These are phyloP conservation scores for Chloroceryle amazona DNA, from an alignment of 2,797 vertebrate genomes.

Conservation along the genomic window DNA sequence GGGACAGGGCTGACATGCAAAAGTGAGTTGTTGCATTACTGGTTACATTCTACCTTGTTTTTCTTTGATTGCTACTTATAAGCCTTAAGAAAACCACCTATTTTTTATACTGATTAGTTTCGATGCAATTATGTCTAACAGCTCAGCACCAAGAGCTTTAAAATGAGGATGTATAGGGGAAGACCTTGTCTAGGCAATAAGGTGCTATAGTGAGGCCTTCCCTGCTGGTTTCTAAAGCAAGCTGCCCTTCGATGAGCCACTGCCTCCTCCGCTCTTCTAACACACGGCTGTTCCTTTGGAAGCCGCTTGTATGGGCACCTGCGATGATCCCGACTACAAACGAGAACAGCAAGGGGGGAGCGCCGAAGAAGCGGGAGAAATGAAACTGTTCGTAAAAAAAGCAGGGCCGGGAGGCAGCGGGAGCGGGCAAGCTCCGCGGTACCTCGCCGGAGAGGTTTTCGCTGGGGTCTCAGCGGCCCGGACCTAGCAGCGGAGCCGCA, in stretches of 20 bases:
- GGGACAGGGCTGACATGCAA: background rate
- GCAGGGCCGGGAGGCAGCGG: background rate
- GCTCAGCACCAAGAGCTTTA: background rate
- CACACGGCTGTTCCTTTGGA: background rate
- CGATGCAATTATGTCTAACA: background rate
- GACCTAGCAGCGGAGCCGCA: too few relatives aligned
- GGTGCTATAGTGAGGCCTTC: background rate
- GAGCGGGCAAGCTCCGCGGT: fast-evolving
- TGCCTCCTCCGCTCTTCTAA: background rate
- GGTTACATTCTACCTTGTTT: background rate
- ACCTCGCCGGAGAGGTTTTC: too few relatives aligned
- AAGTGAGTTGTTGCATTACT: background rate
- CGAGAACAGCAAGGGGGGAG: background rate
- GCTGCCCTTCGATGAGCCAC: background rate
- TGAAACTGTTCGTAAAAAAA: fast-evolving
- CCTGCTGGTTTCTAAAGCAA: background rate
- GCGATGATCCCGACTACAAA: background rate
- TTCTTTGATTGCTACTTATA: background rate
- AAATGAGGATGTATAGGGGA: background rate
- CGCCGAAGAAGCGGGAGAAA: background rate
- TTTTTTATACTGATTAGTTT: background rate
- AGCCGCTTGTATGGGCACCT: background rate
- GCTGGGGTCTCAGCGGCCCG: background rate
- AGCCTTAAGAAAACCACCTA: background rate
- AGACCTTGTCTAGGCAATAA: background rate